Percentiles rank a stretch among this genome's conserved stretches.
Conservation (phyloP, 2,797 vertebrate species). For the Phaenicophaeus curvirostris region DNA sequence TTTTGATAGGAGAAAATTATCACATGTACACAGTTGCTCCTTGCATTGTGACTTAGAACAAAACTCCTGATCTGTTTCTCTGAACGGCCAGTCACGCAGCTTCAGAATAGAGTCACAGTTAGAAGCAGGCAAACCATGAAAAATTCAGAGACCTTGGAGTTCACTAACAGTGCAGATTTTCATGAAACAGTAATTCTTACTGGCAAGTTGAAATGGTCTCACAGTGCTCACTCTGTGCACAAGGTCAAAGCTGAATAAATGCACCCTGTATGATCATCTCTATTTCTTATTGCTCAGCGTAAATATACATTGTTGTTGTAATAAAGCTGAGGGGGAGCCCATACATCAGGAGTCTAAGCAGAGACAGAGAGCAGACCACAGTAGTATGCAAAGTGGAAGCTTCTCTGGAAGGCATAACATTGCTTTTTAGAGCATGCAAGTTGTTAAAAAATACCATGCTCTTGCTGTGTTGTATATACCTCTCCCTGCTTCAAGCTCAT, state of each 20-base stretch:
- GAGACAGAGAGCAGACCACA: background rate
- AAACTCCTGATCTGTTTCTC: background rate
- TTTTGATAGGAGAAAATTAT: background rate
- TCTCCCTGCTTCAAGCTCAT: background rate
- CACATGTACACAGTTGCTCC: background rate
- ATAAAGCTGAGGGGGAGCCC: background rate
- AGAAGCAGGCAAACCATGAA: background rate
- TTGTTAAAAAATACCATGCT: background rate
- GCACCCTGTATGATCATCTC: background rate
- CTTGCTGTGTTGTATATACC: background rate
- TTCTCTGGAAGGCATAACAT: background rate
- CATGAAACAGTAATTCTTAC: constrained; percentile 3
- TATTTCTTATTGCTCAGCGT: background rate
- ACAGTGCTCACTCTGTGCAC: background rate
- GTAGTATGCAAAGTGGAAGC: background rate
- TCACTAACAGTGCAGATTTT: constrained; percentile 5
- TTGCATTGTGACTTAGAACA: background rate
- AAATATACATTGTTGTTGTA: background rate
- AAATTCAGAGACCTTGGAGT: background rate
- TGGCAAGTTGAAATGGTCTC: background rate
- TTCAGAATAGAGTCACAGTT: background rate
- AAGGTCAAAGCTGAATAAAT: background rate
- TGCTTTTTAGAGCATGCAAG: constrained; percentile 17
- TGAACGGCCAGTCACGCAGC: background rate
- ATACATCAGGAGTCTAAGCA: background rate